Conservation (phyloP, 2,888 invertebrate genomes). For the Neoaliturus tenellus region DNA sequence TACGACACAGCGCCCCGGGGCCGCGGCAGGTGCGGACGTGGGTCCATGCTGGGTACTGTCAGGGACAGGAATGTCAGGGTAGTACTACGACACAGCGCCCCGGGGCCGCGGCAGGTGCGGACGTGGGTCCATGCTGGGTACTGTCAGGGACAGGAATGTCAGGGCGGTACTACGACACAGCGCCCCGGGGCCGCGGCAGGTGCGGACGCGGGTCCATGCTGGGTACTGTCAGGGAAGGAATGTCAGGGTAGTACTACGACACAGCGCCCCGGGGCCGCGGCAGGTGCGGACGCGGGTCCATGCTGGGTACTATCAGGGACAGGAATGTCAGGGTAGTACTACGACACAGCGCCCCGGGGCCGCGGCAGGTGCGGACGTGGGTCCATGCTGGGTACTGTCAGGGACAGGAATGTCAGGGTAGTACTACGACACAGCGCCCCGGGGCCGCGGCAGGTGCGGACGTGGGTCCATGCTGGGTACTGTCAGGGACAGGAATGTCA, state of each 20-base stretch:
- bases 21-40: slow-evolving; percentile 1
- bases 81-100: neutral
- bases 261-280: no score
- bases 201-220: neutral
- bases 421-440: no score
- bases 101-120: neutral
- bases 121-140: slow-evolving; percentile 16
- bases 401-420: no score
- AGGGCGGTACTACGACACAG: neutral
- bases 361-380: no score
- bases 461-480: neutral
- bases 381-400: no score
- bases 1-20: neutral
- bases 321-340: no score
- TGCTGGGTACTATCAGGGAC: no score
- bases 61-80: neutral
- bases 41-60: slow-evolving; percentile 19
- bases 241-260: slow-evolving; percentile 37
- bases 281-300: no score
- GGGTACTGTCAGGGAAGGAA: slow-evolving; percentile 31
- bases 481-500: neutral
- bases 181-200: neutral
- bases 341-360: no score
- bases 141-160: neutral
- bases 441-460: neutral